A percentile compares a stretch with the other conserved stretches of the same genome.
These are phyloP conservation scores for Chymomyza costata DNA, from an alignment of 1,140 invertebrate genomes.

Conservation along the genomic window DNA sequence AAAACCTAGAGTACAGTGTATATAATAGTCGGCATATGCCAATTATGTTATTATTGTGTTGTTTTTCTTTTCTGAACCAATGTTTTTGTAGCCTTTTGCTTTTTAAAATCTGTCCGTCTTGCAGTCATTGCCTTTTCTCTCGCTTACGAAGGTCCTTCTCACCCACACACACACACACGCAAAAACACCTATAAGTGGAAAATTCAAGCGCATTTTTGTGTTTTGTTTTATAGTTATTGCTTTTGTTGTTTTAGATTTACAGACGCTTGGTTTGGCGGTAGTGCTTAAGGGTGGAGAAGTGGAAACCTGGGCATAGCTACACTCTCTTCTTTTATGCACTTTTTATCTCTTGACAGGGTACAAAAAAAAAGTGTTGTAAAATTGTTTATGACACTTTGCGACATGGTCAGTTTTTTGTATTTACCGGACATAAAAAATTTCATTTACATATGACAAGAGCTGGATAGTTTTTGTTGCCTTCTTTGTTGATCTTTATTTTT, in stretches of 20 bases:
- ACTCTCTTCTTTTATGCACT: constrained; percentile 53
- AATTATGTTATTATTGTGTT: constrained; percentile 19
- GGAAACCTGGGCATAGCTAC: too few relatives aligned
- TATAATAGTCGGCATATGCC: too few relatives aligned
- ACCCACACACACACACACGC: too few relatives aligned
- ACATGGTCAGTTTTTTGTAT: constrained; percentile 62
- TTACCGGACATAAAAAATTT: constrained; percentile 21
- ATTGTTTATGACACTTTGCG: constrained; percentile 67
- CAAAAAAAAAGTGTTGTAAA: constrained; percentile 72
- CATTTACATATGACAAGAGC: constrained; percentile 20
- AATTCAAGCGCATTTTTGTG: constrained; percentile 65
- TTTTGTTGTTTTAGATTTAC: too few relatives aligned
- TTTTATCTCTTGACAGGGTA: constrained; percentile 70
- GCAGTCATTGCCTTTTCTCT: not conserved
- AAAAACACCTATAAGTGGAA: not conserved
- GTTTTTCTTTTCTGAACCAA: too few relatives aligned
- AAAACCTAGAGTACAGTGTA: too few relatives aligned
- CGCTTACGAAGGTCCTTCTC: not conserved
- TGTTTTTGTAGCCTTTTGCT: constrained; percentile 17
- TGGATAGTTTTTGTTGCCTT: too few relatives aligned
- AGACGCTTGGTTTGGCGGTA: too few relatives aligned
- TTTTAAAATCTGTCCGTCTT: constrained; percentile 22
- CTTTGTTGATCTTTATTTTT: too few relatives aligned
- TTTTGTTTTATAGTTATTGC: constrained; percentile 73
- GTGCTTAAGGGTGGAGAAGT: too few relatives aligned